phyloP scores from a whole-genome alignment of 2,888 invertebrate species.

The Leuctra nigra region DNA sequence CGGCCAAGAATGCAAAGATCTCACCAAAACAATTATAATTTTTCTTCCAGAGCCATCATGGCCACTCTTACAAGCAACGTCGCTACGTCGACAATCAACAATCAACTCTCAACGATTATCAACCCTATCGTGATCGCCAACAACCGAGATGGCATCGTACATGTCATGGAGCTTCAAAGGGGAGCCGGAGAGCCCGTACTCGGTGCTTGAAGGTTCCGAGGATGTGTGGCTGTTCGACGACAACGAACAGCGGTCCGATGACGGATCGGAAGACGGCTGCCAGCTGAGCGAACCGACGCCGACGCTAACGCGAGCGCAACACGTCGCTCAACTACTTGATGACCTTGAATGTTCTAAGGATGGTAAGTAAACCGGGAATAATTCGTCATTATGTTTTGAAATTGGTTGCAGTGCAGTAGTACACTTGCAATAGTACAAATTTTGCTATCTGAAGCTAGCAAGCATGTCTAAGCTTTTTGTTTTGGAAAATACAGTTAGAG shows the following conservation, averaged over 20 bases:
- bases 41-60: conserved; percentile 71
- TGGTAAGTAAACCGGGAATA: conserved; percentile 44
- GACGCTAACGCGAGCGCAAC: conserved; percentile 50
- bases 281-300: conserved; percentile 33
- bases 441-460: too few relatives aligned
- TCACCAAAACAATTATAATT: background rate
- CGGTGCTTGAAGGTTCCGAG: conserved; percentile 37
- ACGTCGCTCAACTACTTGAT: conserved; percentile 57
- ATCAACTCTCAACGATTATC: conserved; percentile 27
- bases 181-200: conserved; percentile 50
- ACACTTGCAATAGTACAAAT: too few relatives aligned
- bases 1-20: too few relatives aligned
- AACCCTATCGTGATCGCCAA: background rate
- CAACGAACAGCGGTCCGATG: conserved; percentile 35
- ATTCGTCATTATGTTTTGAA: too few relatives aligned
- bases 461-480: too few relatives aligned
- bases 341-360: conserved; percentile 61
- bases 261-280: conserved; percentile 32
- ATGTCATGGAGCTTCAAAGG: too few relatives aligned
- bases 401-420: too few relatives aligned
- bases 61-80: conserved; percentile 57
- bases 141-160: background rate
- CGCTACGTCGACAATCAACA: conserved; percentile 49
- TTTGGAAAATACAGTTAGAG: too few relatives aligned
- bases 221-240: conserved; percentile 36